Base-by-base conservation (phyloP, 2,113 vertebrate genomes). In the Toxotes chatareus region DNA sequence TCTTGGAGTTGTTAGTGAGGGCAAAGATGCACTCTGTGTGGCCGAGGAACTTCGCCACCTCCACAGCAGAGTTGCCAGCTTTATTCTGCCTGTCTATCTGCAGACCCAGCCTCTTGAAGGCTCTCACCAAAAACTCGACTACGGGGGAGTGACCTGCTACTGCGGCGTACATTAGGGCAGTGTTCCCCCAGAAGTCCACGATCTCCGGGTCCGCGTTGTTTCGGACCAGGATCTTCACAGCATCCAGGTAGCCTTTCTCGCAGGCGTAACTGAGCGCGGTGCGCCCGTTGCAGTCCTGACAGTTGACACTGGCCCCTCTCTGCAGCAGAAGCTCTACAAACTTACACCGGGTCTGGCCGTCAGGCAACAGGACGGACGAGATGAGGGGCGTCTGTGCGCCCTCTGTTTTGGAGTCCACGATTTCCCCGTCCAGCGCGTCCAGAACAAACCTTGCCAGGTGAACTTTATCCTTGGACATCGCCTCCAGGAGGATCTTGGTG, bases 61-160 rank as follows among this genome's bases (percentile, higher is more conserved):
- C 88, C 0, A 91, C 46, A 0, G 94, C 94, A 0, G 93, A 95
- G 88, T 96, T 94, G 0, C 94, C 94, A 31, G 91, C 95, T 80
- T 91, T 89, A 61, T 96, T 95, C n/a, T 80, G 91, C 17, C 93
- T 62, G 82, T 95, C 88, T 38, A 95, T 85, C 76, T 93, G 89
- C 10, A 96, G 92, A 27, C 95, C 92, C 36, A 96, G 80, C 47
- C 94, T 86, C 78, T 95, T 96, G 69, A 96, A 95, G 9, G 94
- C 94, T 17, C 93, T 80, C 73, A 94, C 93, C 53, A 95, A 71
- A 53, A 95, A 95, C 73, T 90, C 93, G 0, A 95, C 84, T 5
- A 95, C 90, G 1, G 55, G 23, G 0, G 89, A 86, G 53, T 92
- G 94, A 12, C 93, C 93, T 0, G 90, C 80, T 0, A 82, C 94